Evolutionary conservation across 2,113 vertebrate genomes (phyloP).

Genomic region (Zapornia atra): DNA sequence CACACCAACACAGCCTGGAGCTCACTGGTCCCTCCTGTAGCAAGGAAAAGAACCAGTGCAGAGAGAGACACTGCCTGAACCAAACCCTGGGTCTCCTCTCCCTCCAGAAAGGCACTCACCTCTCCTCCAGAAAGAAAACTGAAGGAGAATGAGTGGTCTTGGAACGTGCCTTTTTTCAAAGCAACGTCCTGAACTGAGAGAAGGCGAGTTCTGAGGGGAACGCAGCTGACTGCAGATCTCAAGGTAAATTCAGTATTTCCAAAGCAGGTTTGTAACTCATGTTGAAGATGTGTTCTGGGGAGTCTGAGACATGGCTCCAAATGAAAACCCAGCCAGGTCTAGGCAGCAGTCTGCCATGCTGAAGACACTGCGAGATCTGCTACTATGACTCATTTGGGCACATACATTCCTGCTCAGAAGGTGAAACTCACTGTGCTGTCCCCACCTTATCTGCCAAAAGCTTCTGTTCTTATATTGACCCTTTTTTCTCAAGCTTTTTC

Average conservation of each 20-base stretch:
- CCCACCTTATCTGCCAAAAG: background rate
- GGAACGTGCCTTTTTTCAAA: background rate
- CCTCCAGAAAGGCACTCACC: background rate
- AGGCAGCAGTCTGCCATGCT: background rate
- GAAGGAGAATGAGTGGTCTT: background rate
- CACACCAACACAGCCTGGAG: background rate
- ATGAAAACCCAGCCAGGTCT: background rate
- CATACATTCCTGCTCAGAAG: background rate
- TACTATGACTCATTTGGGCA: background rate
- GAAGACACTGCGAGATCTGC: background rate
- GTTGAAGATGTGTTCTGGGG: background rate
- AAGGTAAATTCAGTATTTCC: background rate
- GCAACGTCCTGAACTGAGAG: background rate
- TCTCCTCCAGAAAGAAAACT: background rate
- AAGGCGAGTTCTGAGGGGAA: background rate
- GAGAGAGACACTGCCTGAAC: background rate
- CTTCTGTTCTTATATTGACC: background rate
- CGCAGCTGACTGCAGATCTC: background rate
- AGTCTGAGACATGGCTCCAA: background rate
- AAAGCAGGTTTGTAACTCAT: background rate
- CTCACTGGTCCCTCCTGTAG: rapidly evolving
- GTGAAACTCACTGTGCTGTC: rapidly evolving
- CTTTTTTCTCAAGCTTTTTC: background rate
- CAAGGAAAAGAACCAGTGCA: background rate
- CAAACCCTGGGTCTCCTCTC: background rate